Evolutionary conservation across 2,113 vertebrate species (phyloP).

Genomic region (Atrichornis clamosus): DNA sequence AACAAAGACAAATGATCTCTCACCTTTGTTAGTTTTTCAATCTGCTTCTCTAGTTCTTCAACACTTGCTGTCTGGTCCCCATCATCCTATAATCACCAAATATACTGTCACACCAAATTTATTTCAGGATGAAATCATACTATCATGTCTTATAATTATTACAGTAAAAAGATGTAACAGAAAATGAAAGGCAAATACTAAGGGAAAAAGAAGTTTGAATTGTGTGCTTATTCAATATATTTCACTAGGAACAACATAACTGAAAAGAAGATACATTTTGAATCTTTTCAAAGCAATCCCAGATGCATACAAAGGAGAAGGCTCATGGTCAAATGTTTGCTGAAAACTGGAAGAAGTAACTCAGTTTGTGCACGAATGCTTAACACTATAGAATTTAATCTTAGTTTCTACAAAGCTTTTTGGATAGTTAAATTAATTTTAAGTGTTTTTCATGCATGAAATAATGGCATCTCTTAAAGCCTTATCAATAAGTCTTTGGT

Average conservation of each 20-base stretch:
- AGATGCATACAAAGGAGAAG: neutral
- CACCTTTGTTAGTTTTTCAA: conserved; percentile 91
- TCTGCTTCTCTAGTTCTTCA: conserved; percentile 93
- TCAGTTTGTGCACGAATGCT: neutral
- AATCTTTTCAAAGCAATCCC: neutral
- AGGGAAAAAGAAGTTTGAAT: neutral
- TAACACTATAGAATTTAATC: neutral
- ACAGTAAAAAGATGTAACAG: neutral
- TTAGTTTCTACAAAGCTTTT: neutral
- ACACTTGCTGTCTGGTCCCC: conserved; percentile 84
- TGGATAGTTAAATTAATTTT: neutral
- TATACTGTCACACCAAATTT: neutral
- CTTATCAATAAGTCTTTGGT: neutral
- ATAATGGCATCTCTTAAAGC: neutral
- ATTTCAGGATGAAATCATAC: neutral
- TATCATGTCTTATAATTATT: neutral
- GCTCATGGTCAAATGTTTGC: neutral
- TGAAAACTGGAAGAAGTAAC: neutral
- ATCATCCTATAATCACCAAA: conserved; percentile 81
- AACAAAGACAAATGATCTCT: conserved; percentile 21
- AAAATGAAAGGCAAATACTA: neutral
- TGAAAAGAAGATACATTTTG: neutral
- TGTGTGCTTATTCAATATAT: neutral
- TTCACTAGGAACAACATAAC: neutral
- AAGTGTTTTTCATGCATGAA: neutral